A percentile compares a stretch with the other conserved stretches of the same genome.
phyloP scores from a whole-genome alignment of 1,140 invertebrate species.

The Plodia interpunctella region DNA sequence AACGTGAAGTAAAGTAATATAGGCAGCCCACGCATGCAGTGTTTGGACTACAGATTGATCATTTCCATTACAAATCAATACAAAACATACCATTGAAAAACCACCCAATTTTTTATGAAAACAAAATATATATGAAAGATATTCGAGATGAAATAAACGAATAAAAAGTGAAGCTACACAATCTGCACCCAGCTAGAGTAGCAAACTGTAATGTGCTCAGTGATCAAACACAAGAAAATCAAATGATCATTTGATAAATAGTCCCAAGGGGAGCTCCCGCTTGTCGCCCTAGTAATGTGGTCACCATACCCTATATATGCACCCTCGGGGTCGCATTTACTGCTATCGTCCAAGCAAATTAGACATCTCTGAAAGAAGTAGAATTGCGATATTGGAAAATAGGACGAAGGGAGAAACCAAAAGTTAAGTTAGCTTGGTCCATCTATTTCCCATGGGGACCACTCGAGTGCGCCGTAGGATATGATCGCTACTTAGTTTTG shows the following conservation, averaged over 20 bases:
- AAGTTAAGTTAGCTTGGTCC: not conserved
- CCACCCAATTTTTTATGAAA: too few relatives aligned
- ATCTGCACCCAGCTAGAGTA: conserved; percentile 35
- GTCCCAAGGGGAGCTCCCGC: conserved; percentile 54
- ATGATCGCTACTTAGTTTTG: conserved; percentile 45
- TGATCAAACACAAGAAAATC: conserved; percentile 77
- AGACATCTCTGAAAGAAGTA: not conserved
- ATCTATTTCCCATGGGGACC: conserved; percentile 2
- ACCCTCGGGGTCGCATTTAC: conserved; percentile 25
- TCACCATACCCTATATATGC: conserved; percentile 39
- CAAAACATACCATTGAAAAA: too few relatives aligned
- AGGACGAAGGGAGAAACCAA: not conserved
- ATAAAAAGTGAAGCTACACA: conserved; percentile 48
- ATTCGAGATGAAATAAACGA: conserved; percentile 14
- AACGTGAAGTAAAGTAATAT: too few relatives aligned
- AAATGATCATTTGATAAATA: conserved; percentile 77
- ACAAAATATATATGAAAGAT: not conserved
- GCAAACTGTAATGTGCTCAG: conserved; percentile 74
- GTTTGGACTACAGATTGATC: too few relatives aligned
- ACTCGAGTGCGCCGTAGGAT: conserved; percentile 36
- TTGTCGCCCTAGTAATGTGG: conserved; percentile 69
- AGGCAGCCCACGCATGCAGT: too few relatives aligned
- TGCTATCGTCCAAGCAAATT: conserved; percentile 11
- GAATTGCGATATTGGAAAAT: too few relatives aligned
- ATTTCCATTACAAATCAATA: too few relatives aligned